phyloP scores from a whole-genome alignment of 2,113 vertebrate species.

The Megaceryle maxima region DNA sequence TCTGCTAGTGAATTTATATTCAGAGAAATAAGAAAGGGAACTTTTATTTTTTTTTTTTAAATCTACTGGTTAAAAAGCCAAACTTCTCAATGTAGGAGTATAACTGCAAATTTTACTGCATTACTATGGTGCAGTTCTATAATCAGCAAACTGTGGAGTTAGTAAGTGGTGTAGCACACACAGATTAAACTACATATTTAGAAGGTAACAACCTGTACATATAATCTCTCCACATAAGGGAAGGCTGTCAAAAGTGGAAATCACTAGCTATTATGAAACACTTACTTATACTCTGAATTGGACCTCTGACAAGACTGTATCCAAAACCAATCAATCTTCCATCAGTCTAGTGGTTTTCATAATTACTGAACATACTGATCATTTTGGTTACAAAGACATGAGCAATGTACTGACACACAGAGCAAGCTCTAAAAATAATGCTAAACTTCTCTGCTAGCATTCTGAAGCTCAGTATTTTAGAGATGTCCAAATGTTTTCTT shows the following conservation, averaged over 20 bases:
- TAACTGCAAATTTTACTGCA: background rate
- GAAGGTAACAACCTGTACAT: background rate
- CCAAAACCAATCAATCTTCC: background rate
- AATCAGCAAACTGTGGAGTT: background rate
- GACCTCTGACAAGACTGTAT: background rate
- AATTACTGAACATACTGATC: background rate
- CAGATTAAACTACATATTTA: background rate
- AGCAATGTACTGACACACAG: background rate
- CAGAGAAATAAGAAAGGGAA: background rate
- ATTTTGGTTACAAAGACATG: background rate
- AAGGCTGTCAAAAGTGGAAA: background rate
- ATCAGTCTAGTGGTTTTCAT: background rate
- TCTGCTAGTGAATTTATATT: background rate
- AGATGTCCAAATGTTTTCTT: background rate
- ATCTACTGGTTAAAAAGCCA: background rate
- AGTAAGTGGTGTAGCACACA: background rate
- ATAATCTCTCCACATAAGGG: background rate
- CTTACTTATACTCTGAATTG: background rate
- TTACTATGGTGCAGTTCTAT: background rate
- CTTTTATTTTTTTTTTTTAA: background rate
- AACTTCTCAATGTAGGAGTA: background rate
- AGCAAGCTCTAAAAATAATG: background rate
- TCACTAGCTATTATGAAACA: background rate
- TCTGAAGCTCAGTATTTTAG: background rate
- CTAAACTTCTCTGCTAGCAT: background rate